Base-by-base conservation (phyloP, 2,888 invertebrate genomes). In the Oxyteleia sp. region DNA sequence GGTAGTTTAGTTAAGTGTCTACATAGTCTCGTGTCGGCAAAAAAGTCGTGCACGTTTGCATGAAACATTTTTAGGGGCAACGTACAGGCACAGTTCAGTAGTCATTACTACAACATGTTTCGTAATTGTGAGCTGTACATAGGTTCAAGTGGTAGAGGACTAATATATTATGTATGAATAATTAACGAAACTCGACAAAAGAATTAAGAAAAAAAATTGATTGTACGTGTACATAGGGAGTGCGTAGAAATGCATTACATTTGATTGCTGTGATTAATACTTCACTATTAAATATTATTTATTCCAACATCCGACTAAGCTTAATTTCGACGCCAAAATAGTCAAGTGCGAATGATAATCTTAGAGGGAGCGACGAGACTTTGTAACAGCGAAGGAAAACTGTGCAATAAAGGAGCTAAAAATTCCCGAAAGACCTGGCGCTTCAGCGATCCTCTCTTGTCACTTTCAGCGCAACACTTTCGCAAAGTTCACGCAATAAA, bases 101-200 rank as follows among this genome's bases (percentile, higher is more conserved):
- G 5, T n/a, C 32, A 32, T 10, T 18, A 41, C 10, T 23, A 0
- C 7, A 47, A 16, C 29, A 8, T 47, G 47, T 47, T 47, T 38
- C 51, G 16, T 43, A 53, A 51, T 53, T 43, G 38, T 53, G 43
- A 29, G 29, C 16, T 68, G 68, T 68, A 68, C 8, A 68, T 53
- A 68, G 18, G 41, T 68, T 51, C 35, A 51, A 51, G 64, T 66
- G 23, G 64, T 66, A 66, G 53, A 53, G 10, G 7, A 53, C 15
- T 29, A 29, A 53, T 53, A 53, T 53, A 53, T 53, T 23, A n/a
- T 18, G 11, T 26, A 53, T 23, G n/a, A 20, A 49, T 23, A 49
- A 49, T 49, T 20, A 11, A 53, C 4, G 18, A 53, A 13, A 47
- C 8, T 16, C 2, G 20, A 20, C 18, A 8, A 47, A 47, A 18